Conservation (phyloP, 1,140 invertebrate genomes). For the Adelges cooleyi region DNA sequence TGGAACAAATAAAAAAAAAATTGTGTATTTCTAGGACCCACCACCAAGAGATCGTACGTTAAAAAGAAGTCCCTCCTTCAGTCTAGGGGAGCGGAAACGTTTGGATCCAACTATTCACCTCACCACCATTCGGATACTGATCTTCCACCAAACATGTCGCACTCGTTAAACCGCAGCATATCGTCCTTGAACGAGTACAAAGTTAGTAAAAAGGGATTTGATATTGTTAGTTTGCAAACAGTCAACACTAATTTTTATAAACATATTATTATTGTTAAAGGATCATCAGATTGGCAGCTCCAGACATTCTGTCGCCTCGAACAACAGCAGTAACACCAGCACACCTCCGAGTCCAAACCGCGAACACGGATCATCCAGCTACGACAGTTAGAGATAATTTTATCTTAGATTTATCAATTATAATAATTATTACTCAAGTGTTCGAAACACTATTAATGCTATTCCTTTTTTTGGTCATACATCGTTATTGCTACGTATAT, state of each 20-base stretch:
- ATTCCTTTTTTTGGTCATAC: too few relatives aligned
- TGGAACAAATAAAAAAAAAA: too few relatives aligned
- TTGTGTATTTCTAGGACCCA: slow-evolving; percentile 39
- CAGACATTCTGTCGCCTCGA: slow-evolving; percentile 65
- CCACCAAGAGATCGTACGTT: slow-evolving; percentile 40
- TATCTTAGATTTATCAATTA: too few relatives aligned
- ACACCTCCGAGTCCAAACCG: slow-evolving; percentile 61
- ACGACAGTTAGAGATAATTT: slow-evolving; percentile 46
- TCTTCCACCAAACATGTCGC: slow-evolving; percentile 16
- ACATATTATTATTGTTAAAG: not conserved
- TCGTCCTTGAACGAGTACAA: slow-evolving; percentile 56
- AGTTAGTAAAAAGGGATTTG: slow-evolving; percentile 16
- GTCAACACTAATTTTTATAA: not conserved
- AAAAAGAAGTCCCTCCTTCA: slow-evolving; percentile 19
- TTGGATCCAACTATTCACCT: slow-evolving; percentile 15
- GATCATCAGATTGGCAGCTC: slow-evolving; percentile 43
- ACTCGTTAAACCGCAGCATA: slow-evolving; percentile 45
- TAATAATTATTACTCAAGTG: too few relatives aligned
- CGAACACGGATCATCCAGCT: slow-evolving; percentile 59
- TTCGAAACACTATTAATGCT: too few relatives aligned
- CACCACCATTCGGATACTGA: slow-evolving; percentile 27
- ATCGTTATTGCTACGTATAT: too few relatives aligned
- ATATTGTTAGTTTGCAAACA: not conserved
- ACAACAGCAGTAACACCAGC: slow-evolving; percentile 66
- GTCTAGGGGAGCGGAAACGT: slow-evolving; percentile 5